Evolutionary conservation across 2,113 vertebrate species (phyloP).

Genomic region (Python bivittatus): DNA sequence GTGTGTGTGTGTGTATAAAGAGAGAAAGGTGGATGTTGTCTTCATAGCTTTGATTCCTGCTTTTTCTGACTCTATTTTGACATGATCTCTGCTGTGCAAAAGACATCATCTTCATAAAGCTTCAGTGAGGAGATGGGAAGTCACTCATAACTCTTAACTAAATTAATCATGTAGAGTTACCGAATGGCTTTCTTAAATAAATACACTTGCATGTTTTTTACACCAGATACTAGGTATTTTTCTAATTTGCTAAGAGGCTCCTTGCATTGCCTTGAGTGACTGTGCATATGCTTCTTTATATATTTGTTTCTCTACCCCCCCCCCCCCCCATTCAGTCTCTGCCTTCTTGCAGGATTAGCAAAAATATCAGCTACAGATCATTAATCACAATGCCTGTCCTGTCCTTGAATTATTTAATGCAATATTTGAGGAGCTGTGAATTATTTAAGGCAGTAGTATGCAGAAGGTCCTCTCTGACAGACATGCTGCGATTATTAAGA

Average conservation of each 20-base stretch:
- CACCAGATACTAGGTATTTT: not conserved
- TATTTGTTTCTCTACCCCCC: constrained; percentile 40
- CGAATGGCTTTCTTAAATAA: constrained; percentile 6
- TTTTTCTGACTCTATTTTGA: not conserved
- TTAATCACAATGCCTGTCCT: constrained; percentile 67
- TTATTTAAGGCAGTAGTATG: constrained; percentile 67
- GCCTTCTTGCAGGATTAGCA: constrained; percentile 69
- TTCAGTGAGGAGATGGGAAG: constrained; percentile 39
- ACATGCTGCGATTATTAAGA: constrained; percentile 71
- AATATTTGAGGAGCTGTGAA: constrained; percentile 66
- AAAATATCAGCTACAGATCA: constrained; percentile 69
- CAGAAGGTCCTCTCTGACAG: constrained; percentile 57
- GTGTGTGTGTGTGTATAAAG: not conserved
- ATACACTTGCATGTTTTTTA: constrained; percentile 40
- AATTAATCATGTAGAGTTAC: constrained; percentile 44
- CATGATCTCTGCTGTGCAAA: not conserved
- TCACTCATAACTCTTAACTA: constrained; percentile 38
- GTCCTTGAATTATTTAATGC: constrained; percentile 72
- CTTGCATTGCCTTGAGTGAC: constrained; percentile 45
- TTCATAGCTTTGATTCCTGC: too few relatives aligned
- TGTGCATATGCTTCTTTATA: constrained; percentile 47
- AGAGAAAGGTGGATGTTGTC: not conserved
- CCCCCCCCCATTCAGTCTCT: not conserved
- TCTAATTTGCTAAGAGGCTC: constrained; percentile 44
- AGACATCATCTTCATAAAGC: constrained; percentile 7